Evolutionary conservation across 2,888 invertebrate species (phyloP).

Genomic region (Oscheius onirici): DNA sequence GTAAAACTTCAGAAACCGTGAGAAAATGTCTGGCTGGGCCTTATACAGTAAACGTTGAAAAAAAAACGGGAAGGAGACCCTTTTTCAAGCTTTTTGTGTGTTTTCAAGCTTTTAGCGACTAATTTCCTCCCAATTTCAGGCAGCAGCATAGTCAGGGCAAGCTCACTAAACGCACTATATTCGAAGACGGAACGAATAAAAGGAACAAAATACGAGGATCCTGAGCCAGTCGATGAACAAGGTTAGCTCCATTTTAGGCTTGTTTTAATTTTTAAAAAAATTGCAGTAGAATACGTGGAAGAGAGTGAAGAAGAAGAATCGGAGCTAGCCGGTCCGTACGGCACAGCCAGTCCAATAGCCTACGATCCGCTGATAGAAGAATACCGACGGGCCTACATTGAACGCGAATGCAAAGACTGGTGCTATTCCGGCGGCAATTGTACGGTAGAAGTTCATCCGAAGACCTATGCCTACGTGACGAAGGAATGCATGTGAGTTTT

Average conservation of each 20-base stretch:
- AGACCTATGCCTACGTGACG: conserved; percentile 3
- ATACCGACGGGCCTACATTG: conserved; percentile 1
- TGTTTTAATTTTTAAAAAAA: not conserved
- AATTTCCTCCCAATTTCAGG: too few relatives aligned
- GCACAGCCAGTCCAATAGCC: not conserved
- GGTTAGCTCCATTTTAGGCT: not conserved
- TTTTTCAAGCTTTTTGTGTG: too few relatives aligned
- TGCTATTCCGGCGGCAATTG: conserved; percentile 17
- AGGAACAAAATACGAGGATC: not conserved
- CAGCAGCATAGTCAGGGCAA: not conserved
- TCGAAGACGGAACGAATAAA: not conserved
- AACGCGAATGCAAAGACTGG: conserved; percentile 8
- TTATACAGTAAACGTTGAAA: too few relatives aligned
- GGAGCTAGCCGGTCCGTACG: not conserved
- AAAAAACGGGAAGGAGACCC: too few relatives aligned
- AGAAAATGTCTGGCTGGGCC: too few relatives aligned
- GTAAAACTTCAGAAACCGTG: too few relatives aligned
- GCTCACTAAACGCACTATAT: not conserved
- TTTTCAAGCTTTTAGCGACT: too few relatives aligned
- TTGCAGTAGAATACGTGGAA: conserved; percentile 19
- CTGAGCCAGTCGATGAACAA: not conserved
- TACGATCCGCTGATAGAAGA: conserved; percentile 8
- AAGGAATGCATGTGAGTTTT: conserved; percentile 13
- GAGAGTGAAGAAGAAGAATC: conserved; percentile 5
- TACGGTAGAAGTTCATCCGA: conserved; percentile 6